These are phyloP conservation scores for Bhutanitis thaidina DNA, from an alignment of 2,888 invertebrate species.

Conservation along the genomic window DNA sequence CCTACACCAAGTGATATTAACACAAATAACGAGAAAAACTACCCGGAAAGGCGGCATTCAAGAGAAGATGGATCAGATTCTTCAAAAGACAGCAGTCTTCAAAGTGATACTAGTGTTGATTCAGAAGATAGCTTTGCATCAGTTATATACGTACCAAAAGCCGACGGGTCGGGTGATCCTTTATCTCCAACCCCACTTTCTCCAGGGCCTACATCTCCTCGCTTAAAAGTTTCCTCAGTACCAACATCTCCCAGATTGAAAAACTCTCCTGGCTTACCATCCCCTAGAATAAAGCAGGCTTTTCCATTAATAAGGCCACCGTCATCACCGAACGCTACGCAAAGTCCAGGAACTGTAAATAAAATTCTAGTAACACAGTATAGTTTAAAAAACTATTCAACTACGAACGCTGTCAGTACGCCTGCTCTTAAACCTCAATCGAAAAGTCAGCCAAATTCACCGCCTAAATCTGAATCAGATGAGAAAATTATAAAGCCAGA, in stretches of 20 bases:
- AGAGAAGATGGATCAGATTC: constrained; percentile 94
- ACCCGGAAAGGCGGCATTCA: constrained; percentile 86
- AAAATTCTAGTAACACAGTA: constrained; percentile 81
- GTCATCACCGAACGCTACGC: constrained; percentile 78
- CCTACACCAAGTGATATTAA: constrained; percentile 70
- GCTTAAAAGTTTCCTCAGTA: constrained; percentile 84
- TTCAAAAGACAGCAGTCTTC: constrained; percentile 92
- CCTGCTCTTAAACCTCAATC: constrained; percentile 60
- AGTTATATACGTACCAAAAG: constrained; percentile 93
- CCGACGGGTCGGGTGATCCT: constrained; percentile 81
- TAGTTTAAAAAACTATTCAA: constrained; percentile 73
- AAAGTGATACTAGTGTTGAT: constrained; percentile 96
- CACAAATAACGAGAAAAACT: constrained; percentile 60
- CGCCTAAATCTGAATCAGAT: constrained; percentile 68
- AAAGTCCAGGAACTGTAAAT: constrained; percentile 70
- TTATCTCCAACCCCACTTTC: constrained; percentile 81
- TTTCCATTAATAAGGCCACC: constrained; percentile 81
- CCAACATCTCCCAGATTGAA: constrained; percentile 89
- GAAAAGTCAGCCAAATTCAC: constrained; percentile 73
- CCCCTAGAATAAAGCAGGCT: constrained; percentile 83
- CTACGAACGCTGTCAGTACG: constrained; percentile 44
- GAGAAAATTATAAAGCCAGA: constrained; percentile 51
- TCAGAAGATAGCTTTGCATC: constrained; percentile 96
- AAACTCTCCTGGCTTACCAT: constrained; percentile 83
- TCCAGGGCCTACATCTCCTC: constrained; percentile 82